A percentile compares a stretch with the other conserved stretches of the same genome.
Evolutionary conservation across 2,888 invertebrate genomes (phyloP).

Genomic region (Andricus curvator): DNA sequence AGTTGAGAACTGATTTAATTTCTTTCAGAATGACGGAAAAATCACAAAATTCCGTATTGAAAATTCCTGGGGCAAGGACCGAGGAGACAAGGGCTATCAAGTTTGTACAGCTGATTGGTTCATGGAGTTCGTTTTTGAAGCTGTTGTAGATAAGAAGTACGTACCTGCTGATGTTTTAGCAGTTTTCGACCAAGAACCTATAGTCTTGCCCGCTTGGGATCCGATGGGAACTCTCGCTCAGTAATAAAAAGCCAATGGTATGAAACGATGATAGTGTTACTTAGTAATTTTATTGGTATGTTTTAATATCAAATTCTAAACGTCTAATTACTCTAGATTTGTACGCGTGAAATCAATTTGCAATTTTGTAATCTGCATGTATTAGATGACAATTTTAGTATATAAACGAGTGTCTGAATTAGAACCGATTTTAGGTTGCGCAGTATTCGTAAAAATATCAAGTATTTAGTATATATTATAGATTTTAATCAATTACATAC

Average conservation of each 20-base stretch:
- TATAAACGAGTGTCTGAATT: neutral
- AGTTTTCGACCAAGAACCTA: slow-evolving; percentile 87
- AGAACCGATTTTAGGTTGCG: neutral
- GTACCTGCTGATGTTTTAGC: slow-evolving; percentile 87
- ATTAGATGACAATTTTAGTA: neutral
- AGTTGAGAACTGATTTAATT: slow-evolving; percentile 37
- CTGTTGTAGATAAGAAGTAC: slow-evolving; percentile 91
- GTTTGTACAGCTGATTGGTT: slow-evolving; percentile 93
- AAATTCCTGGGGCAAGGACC: slow-evolving; percentile 95
- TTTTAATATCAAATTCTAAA: neutral
- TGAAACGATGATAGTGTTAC: neutral
- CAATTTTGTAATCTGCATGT: neutral
- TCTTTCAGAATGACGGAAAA: slow-evolving; percentile 81
- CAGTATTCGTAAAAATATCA: neutral
- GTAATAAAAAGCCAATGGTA: slow-evolving; percentile 56
- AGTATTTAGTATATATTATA: slow-evolving; percentile 1
- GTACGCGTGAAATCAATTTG: neutral
- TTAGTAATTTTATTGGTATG: slow-evolving; percentile 4
- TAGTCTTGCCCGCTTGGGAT: slow-evolving; percentile 94
- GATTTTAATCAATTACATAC: neutral
- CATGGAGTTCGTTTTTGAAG: slow-evolving; percentile 91
- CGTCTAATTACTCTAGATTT: neutral
- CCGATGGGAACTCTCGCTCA: slow-evolving; percentile 92
- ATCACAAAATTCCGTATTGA: slow-evolving; percentile 91
- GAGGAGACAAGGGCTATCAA: slow-evolving; percentile 92